Evolutionary conservation across 1,140 invertebrate genomes (phyloP).

Genomic region (Solen grandis): DNA sequence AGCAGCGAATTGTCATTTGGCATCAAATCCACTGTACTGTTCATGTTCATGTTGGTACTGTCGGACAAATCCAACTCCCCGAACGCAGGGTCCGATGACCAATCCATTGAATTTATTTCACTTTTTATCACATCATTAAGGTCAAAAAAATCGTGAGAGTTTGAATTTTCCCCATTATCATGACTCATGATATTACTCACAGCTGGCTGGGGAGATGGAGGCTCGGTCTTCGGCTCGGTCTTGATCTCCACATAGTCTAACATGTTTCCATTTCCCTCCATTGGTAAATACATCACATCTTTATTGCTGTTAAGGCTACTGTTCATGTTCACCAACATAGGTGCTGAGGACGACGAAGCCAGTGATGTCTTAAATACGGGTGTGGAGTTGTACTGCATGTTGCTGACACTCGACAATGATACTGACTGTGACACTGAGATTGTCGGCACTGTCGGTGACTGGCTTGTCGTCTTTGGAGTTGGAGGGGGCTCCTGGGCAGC

Average conservation of each 20-base stretch:
- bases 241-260: neutral
- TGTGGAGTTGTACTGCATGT: neutral
- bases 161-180: neutral
- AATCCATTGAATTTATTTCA: slow-evolving; percentile 74
- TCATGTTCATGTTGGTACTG: slow-evolving; percentile 50
- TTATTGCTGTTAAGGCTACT: neutral
- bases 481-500: slow-evolving; percentile 88
- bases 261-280: neutral
- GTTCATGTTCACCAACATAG: neutral
- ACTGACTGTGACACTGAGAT: slow-evolving; percentile 39
- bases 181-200: neutral
- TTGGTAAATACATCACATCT: neutral
- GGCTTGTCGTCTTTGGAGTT: slow-evolving; percentile 84
- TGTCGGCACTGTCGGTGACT: slow-evolving; percentile 58
- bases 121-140: slow-evolving; percentile 72
- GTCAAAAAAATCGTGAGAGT: slow-evolving; percentile 70
- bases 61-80: slow-evolving; percentile 69
- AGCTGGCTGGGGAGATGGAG: neutral
- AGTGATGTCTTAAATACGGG: neutral
- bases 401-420: neutral
- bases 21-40: slow-evolving; percentile 36
- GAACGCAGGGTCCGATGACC: slow-evolving; percentile 71
- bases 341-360: neutral
- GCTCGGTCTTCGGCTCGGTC: neutral
- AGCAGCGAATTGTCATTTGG: slow-evolving; percentile 28